Base-by-base conservation (phyloP, 2,888 invertebrate species). In the Pollenia angustigena region DNA sequence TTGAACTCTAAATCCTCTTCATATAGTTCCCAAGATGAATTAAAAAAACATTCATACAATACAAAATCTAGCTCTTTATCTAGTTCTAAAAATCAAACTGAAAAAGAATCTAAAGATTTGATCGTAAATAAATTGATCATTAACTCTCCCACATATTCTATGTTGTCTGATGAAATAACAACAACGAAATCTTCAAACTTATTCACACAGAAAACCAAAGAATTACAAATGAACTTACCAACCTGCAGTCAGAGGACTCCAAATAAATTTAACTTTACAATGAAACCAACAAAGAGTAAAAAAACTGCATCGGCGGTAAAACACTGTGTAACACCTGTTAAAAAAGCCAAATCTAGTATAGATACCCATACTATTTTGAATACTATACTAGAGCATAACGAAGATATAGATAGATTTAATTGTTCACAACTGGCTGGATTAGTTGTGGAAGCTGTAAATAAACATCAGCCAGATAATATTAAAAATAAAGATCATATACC, bases 401-500 rank as follows among this genome's bases (percentile, higher is more conserved):
- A 66, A 14, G n/a, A 54, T 16, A 18, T 85, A n/a, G 68, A 83
- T 68, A 44, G 72, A 10, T 75, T 78, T 14, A 84, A 83, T 48
- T 75, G 58, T 46, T 81, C 72, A 46, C 82, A 85, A 50, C 44
- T 80, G 18, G 54, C 68, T 48, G 44, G 54, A 12, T 50, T 78
- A 69, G 69, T 84, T 0, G 72, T 71, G 4, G n/a, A 74, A 58
- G 18, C 54, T 14, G 9, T 71, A 18, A 62, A 68, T 62, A 52
- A 79, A 46, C 44, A 83, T n/a, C 42, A 74, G 14, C 76, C 68
- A 10, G 87, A 87, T 68, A 40, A 46, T 7, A 87, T 32, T 32
- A 32, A 32, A 6, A 32, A 62, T 52, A 68, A 54, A 42, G 81
- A 87, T 74, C 87, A 86, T 48, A 81, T 71, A 80, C 74, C 82